These are phyloP conservation scores for Stegastes partitus DNA, from an alignment of 2,113 vertebrate species.

Conservation along the genomic window DNA sequence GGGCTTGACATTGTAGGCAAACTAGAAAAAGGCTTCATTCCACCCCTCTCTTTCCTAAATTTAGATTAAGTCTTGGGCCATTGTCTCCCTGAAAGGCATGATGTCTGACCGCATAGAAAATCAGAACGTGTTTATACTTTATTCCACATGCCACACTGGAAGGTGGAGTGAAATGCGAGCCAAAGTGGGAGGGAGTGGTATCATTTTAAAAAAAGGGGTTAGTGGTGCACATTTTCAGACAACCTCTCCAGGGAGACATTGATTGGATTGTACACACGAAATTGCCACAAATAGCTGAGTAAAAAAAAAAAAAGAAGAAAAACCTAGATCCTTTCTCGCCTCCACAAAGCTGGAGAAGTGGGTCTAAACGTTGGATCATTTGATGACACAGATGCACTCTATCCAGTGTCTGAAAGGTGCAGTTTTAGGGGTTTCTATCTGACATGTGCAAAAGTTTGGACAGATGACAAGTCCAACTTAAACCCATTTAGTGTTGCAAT, in stretches of 20 bases:
- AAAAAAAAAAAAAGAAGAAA: not conserved
- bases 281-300: not conserved
- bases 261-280: not conserved
- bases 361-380: too few relatives aligned
- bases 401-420: too few relatives aligned
- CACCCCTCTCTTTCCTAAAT: conserved; percentile 1
- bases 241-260: not conserved
- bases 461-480: too few relatives aligned
- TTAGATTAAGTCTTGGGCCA: not conserved
- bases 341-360: not conserved
- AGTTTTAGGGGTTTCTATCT: too few relatives aligned
- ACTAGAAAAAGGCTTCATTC: conserved; percentile 4
- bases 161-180: not conserved
- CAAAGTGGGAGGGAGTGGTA: not conserved
- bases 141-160: not conserved
- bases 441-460: too few relatives aligned
- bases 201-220: not conserved
- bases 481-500: too few relatives aligned
- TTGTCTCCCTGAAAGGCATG: conserved; percentile 1
- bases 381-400: too few relatives aligned
- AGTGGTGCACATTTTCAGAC: conserved; percentile 3
- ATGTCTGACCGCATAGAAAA: not conserved
- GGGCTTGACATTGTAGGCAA: not conserved
- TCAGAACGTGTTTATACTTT: not conserved
- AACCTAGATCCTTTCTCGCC: not conserved